Evolutionary conservation across 2,888 invertebrate genomes (phyloP), one percentile per base, ranked within the genome.

Genomic region (Brachyptera risi): DNA sequence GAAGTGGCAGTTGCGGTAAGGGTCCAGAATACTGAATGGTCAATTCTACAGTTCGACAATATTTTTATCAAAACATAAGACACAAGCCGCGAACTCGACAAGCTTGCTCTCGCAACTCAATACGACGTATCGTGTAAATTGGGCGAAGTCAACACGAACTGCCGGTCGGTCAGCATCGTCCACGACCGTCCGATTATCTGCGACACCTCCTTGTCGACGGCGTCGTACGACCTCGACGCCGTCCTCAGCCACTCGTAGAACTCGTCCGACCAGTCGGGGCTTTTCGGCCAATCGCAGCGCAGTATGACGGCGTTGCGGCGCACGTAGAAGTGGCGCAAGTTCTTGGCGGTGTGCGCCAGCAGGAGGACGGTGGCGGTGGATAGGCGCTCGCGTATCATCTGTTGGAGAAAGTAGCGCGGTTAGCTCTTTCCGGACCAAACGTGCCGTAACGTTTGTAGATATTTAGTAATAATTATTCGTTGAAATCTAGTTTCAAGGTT

Each of bases 321-420:
- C 1, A 92, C 81, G 66, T 84, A 77, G 1, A 90, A 75, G 58
- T 78, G 77, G 19, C 79, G 78, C 59, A 91, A 74, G 66, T 83
- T 82, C 68, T 80, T 82, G 0, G 84, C 85, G 1, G 83, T 82
- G 50, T 79, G 79, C 0, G 86, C 88, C 44, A 91, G 76, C 13
- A 91, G 77, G 42, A 92, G 74, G 15, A 90, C 79, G 0, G 90
- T 91, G 0, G 87, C 80, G 1, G 90, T 89, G 3, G 91, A 91
- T 61, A 92, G 80, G 68, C 86, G 80, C 72, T 92, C 90, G 5
- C 88, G 82, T 24, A 90, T 78, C 67, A 86, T 76, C 88, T 88
- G 31, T 5, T 31, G 7, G 7, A 31, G n/a, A n/a, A n/a, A n/a
- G n/a, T n/a, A n/a, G n/a, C n/a, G n/a, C n/a, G n/a, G n/a, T n/a